phyloP scores from a whole-genome alignment of 2,888 invertebrate species.

The Gastrophysa polygoni region DNA sequence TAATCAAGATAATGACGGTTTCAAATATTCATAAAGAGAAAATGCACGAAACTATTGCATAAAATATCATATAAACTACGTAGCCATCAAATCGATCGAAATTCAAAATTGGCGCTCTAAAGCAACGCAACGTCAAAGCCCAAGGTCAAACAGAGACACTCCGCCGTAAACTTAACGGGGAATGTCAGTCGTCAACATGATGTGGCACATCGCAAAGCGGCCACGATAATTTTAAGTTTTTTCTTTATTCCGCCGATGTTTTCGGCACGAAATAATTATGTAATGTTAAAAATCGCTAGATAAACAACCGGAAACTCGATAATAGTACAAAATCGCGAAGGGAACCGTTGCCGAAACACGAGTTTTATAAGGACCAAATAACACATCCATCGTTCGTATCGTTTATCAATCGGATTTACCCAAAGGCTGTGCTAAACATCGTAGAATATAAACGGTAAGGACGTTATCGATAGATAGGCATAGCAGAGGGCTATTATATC shows the following conservation, averaged over 20 bases:
- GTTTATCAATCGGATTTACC: conserved; percentile 46
- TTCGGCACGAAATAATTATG: conserved; percentile 57
- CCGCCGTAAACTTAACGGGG: conserved; percentile 33
- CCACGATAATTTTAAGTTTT: conserved; percentile 59
- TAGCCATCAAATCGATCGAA: too few relatives aligned
- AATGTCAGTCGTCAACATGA: conserved; percentile 59
- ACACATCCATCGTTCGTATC: conserved; percentile 38
- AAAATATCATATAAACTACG: too few relatives aligned
- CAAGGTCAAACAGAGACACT: conserved; percentile 47
- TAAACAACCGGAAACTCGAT: conserved; percentile 52
- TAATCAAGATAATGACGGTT: too few relatives aligned
- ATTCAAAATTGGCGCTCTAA: not conserved
- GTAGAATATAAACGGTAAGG: conserved; percentile 48
- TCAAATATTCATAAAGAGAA: too few relatives aligned
- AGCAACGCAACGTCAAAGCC: conserved; percentile 29
- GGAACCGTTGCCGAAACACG: conserved; percentile 54
- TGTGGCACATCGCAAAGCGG: conserved; percentile 60
- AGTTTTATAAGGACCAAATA: conserved; percentile 49
- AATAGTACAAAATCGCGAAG: conserved; percentile 58
- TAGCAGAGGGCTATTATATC: conserved; percentile 7
- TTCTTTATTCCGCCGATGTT: conserved; percentile 53
- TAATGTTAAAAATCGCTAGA: conserved; percentile 53
- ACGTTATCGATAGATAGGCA: conserved; percentile 21
- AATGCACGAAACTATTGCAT: too few relatives aligned
- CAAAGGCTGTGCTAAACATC: conserved; percentile 52